Evolutionary conservation across 2,113 vertebrate species (phyloP).

Genomic region (Ceyx cyanopectus): DNA sequence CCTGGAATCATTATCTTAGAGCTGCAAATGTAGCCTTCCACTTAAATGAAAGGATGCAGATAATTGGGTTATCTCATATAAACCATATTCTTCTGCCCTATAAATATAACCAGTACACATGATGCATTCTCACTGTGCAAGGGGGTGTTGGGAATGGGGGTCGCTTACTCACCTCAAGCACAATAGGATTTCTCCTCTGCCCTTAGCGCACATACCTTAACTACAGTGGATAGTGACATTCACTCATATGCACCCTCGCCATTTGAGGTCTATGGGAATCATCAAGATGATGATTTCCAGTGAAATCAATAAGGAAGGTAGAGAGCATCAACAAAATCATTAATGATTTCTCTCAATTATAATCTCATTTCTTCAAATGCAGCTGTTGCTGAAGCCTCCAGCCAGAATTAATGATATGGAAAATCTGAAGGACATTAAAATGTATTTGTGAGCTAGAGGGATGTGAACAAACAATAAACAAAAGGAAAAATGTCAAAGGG

Average conservation of each 20-base stretch:
- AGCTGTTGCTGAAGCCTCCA: conserved; percentile 20
- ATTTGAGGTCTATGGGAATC: background rate
- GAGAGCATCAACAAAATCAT: conserved; percentile 49
- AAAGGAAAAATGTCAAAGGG: conserved; percentile 47
- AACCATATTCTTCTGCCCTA: background rate
- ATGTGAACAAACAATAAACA: conserved; percentile 36
- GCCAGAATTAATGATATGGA: conserved; percentile 32
- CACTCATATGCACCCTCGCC: background rate
- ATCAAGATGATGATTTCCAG: background rate
- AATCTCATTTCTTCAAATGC: conserved; percentile 16
- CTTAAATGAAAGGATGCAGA: background rate
- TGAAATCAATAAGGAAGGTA: conserved; percentile 38
- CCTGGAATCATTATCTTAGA: background rate
- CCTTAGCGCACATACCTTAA: background rate
- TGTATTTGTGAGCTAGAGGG: conserved; percentile 13
- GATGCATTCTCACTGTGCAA: background rate
- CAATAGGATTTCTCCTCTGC: background rate
- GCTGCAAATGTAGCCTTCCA: background rate
- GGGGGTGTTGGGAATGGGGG: background rate
- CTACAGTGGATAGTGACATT: background rate
- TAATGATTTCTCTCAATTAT: conserved; percentile 42
- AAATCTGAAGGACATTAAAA: conserved; percentile 50
- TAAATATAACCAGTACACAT: background rate
- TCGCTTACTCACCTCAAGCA: background rate
- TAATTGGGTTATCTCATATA: background rate